phyloP scores from a whole-genome alignment of 2,113 vertebrate genomes.

The Philantomba maxwellii region DNA sequence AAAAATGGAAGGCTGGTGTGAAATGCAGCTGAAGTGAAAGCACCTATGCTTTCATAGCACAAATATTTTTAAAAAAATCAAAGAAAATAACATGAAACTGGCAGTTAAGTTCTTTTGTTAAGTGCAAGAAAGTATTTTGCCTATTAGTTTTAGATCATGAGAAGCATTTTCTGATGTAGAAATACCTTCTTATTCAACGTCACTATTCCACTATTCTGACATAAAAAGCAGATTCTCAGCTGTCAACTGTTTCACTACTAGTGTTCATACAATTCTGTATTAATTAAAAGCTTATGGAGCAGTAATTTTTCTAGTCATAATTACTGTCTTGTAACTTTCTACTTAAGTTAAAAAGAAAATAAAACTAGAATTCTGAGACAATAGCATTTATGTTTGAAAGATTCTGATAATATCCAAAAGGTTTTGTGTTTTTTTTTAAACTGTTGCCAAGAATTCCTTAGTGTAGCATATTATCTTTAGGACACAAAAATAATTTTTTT shows the following conservation, averaged over 20 bases:
- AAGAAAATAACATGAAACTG: conserved; percentile 5
- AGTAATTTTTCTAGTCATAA: not conserved
- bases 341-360: conserved; percentile 12
- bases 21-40: not conserved
- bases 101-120: not conserved
- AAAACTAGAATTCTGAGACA: not conserved
- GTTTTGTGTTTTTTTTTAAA: not conserved
- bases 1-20: not conserved
- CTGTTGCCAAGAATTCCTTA: not conserved
- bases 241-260: not conserved
- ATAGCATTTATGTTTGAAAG: conserved; percentile 3
- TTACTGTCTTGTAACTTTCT: conserved; percentile 4
- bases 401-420: not conserved
- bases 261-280: conserved; percentile 11
- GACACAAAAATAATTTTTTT: not conserved
- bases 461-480: not conserved
- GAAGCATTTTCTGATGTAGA: conserved; percentile 19
- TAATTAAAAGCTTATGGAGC: not conserved
- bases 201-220: not conserved
- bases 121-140: conserved; percentile 22
- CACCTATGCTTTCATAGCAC: not conserved
- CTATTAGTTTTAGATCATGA: not conserved
- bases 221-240: conserved; percentile 1
- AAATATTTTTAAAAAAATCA: not conserved
- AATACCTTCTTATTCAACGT: not conserved